A percentile compares a stretch with the other conserved stretches of the same genome.
Conservation (phyloP, 2,797 vertebrate species). For the Chloroceryle inda region DNA sequence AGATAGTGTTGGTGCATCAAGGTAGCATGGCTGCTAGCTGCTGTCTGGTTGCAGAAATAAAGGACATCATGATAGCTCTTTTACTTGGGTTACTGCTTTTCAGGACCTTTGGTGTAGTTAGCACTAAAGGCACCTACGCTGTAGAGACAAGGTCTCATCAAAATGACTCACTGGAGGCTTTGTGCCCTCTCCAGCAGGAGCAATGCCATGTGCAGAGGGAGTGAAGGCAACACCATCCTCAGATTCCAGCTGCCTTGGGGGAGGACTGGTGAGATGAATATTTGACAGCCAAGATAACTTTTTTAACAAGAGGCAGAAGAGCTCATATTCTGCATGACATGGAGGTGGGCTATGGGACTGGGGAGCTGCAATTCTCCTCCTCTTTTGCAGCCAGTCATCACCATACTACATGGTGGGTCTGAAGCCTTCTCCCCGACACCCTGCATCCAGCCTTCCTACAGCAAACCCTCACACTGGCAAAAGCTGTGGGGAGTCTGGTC, state of each 20-base stretch:
- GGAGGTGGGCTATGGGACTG: not conserved
- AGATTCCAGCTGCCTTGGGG: not conserved
- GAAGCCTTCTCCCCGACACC: not conserved
- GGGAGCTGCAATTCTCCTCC: not conserved
- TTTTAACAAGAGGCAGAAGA: not conserved
- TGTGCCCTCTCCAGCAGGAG: not conserved
- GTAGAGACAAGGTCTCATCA: not conserved
- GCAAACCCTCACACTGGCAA: not conserved
- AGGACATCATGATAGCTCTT: not conserved
- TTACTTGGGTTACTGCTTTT: not conserved
- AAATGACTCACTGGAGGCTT: not conserved
- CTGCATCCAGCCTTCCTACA: not conserved
- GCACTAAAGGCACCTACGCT: not conserved
- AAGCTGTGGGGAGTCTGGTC: not conserved
- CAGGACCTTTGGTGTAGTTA: not conserved
- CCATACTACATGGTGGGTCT: rapidly evolving
- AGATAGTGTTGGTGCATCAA: not conserved
- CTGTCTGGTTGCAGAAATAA: not conserved
- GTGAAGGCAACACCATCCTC: rapidly evolving
- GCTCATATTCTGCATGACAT: not conserved
- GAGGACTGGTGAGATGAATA: not conserved
- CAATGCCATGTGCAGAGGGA: not conserved
- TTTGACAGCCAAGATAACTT: not conserved
- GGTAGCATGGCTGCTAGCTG: not conserved
- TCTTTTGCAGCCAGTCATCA: not conserved